These are phyloP conservation scores for Eptesicus fuscus DNA, from an alignment of 2,113 vertebrate species.

Conservation along the genomic window DNA sequence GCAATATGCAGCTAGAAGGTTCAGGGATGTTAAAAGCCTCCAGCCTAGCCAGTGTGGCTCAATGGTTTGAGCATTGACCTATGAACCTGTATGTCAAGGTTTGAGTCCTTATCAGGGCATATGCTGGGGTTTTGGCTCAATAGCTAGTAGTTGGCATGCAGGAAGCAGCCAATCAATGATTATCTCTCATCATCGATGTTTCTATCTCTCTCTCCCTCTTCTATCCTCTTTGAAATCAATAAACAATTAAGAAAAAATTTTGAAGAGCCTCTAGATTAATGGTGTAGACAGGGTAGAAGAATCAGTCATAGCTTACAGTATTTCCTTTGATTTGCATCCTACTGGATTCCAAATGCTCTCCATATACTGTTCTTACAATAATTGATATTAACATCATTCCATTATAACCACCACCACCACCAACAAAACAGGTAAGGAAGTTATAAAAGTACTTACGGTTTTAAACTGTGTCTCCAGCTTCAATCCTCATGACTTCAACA, in stretches of 20 bases:
- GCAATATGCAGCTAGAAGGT: not conserved
- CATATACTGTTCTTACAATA: not conserved
- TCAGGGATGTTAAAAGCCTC: not conserved
- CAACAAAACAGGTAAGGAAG: not conserved
- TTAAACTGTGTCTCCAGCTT: not conserved
- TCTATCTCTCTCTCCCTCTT: too few species aligned
- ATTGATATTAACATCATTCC: not conserved
- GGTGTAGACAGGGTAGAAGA: not conserved
- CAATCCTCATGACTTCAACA: not conserved
- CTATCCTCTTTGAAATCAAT: too few species aligned
- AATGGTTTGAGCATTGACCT: too few species aligned
- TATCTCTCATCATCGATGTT: too few species aligned
- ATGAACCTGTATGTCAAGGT: too few species aligned
- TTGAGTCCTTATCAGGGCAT: too few species aligned
- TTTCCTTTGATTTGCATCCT: not conserved
- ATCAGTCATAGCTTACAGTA: not conserved
- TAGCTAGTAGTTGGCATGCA: too few species aligned
- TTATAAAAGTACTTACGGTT: not conserved
- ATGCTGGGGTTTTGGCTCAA: too few species aligned
- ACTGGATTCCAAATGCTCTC: not conserved
- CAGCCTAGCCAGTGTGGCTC: too few species aligned
- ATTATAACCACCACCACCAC: fast-evolving
- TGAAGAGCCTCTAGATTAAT: not conserved
- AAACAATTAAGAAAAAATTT: too few species aligned
- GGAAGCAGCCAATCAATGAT: too few species aligned